Evolutionary conservation across 1,140 invertebrate genomes (phyloP).

Genomic region (Drosophila takahashii): DNA sequence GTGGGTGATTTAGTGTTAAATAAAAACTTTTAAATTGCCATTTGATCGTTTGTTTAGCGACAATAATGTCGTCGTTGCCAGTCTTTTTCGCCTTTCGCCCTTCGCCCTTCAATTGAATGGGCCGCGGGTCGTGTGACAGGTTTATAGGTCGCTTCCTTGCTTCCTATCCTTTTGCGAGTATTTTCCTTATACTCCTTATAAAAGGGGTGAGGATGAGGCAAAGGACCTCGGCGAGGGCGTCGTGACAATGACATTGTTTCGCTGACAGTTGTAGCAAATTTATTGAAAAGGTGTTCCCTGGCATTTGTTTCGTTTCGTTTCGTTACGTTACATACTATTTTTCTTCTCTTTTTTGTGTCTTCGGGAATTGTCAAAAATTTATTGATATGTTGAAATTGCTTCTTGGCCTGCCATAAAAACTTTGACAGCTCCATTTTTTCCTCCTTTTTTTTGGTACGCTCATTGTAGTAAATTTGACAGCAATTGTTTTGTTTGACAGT

Average conservation of each 20-base stretch:
- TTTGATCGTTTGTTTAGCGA: constrained; percentile 84
- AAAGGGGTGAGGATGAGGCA: constrained; percentile 1
- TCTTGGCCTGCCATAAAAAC: constrained; percentile 61
- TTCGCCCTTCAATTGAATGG: constrained; percentile 47
- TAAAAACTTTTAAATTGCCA: constrained; percentile 84
- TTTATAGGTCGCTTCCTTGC: constrained; percentile 75
- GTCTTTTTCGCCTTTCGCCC: constrained; percentile 21
- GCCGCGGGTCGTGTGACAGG: constrained; percentile 64
- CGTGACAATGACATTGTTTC: constrained; percentile 83
- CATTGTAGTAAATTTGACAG: constrained; percentile 82
- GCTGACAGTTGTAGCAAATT: constrained; percentile 84
- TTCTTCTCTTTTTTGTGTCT: constrained; percentile 28
- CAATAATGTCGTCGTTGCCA: constrained; percentile 78
- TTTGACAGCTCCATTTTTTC: constrained; percentile 78
- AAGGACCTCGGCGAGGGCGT: constrained; percentile 31
- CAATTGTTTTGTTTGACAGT: constrained; percentile 83
- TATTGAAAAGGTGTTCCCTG: constrained; percentile 80
- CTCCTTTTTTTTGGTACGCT: constrained; percentile 21
- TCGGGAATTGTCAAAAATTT: constrained; percentile 77
- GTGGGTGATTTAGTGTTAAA: constrained; percentile 84
- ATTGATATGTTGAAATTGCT: constrained; percentile 83
- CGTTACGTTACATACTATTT: constrained; percentile 2
- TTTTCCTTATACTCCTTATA: background rate
- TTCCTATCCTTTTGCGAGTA: background rate
- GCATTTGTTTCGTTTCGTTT: constrained; percentile 44